Evolutionary conservation across 2,113 vertebrate genomes (phyloP).

Genomic region (Gymnobelideus leadbeateri): DNA sequence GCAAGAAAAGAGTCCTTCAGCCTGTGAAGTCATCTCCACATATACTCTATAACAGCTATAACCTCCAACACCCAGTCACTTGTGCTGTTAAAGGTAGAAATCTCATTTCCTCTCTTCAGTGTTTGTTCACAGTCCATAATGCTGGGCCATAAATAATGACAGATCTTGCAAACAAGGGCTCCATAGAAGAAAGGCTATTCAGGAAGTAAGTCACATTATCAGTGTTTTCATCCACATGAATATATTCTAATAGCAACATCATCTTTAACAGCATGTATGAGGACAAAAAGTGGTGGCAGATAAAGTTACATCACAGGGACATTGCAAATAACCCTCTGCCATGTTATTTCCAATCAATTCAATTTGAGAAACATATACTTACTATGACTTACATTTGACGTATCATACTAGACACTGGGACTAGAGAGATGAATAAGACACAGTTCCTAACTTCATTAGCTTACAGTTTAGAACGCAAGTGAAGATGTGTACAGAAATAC

Average conservation of each 20-base stretch:
- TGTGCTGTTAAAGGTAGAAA: conserved; percentile 41
- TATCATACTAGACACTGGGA: neutral
- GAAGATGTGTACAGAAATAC: neutral
- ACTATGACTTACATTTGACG: neutral
- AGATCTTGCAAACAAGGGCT: conserved; percentile 65
- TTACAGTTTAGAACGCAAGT: neutral
- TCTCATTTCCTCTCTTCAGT: conserved; percentile 45
- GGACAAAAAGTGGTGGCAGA: conserved; percentile 69
- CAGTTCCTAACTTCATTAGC: neutral
- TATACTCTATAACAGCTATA: conserved; percentile 38
- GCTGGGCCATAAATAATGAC: conserved; percentile 45
- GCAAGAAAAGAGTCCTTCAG: conserved; percentile 48
- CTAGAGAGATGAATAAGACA: neutral
- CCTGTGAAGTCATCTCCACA: conserved; percentile 53
- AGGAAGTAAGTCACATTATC: conserved; percentile 77
- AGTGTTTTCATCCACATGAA: conserved; percentile 70
- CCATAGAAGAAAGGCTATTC: conserved; percentile 72
- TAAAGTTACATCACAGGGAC: conserved; percentile 55
- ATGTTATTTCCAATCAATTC: neutral
- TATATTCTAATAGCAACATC: conserved; percentile 74
- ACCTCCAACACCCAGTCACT: conserved; percentile 28
- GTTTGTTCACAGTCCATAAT: conserved; percentile 32
- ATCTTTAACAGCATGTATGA: conserved; percentile 67
- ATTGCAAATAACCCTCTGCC: neutral
- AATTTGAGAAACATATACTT: neutral